Percentiles rank a stretch among this genome's conserved stretches.
phyloP scores from a whole-genome alignment of 2,797 vertebrate species.

The Brachymystax lenok region DNA sequence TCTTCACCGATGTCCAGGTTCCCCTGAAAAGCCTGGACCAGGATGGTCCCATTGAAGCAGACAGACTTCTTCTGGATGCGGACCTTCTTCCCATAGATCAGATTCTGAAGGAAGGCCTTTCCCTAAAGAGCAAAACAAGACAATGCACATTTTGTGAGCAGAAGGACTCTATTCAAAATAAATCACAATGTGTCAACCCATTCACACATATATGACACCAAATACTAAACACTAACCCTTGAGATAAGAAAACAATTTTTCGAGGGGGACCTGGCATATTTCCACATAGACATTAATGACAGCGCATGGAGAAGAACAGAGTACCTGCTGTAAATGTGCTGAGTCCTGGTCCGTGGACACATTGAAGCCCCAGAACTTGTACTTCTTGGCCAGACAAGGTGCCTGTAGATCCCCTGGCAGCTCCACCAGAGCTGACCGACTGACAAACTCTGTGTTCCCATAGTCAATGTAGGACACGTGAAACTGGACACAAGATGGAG shows the following conservation, averaged over 20 bases:
- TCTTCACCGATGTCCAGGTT: slow-evolving; percentile 77
- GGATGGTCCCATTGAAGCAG: slow-evolving; percentile 73
- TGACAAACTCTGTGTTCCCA: slow-evolving; percentile 78
- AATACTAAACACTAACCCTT: too few species aligned
- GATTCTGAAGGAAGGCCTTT: slow-evolving; percentile 75
- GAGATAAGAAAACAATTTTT: too few species aligned
- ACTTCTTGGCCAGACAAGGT: slow-evolving; percentile 70
- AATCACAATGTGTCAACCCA: background rate
- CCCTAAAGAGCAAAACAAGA: slow-evolving; percentile 58
- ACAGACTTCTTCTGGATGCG: slow-evolving; percentile 70
- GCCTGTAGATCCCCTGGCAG: slow-evolving; percentile 70
- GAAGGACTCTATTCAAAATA: too few species aligned
- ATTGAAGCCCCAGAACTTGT: slow-evolving; percentile 75
- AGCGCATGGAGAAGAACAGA: too few species aligned
- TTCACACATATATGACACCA: background rate
- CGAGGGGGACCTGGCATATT: too few species aligned
- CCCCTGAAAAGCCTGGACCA: slow-evolving; percentile 73
- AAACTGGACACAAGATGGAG: slow-evolving; percentile 39
- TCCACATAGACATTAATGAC: too few species aligned
- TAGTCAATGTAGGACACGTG: slow-evolving; percentile 78
- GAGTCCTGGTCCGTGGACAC: slow-evolving; percentile 66
- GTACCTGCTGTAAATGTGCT: slow-evolving; percentile 66
- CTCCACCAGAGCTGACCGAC: slow-evolving; percentile 71
- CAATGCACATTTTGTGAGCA: background rate
- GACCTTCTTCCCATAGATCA: slow-evolving; percentile 78